Percentiles rank a stretch among this genome's conserved stretches.
Conservation (phyloP, 2,888 invertebrate species). For the Coenonympha glycerion region DNA sequence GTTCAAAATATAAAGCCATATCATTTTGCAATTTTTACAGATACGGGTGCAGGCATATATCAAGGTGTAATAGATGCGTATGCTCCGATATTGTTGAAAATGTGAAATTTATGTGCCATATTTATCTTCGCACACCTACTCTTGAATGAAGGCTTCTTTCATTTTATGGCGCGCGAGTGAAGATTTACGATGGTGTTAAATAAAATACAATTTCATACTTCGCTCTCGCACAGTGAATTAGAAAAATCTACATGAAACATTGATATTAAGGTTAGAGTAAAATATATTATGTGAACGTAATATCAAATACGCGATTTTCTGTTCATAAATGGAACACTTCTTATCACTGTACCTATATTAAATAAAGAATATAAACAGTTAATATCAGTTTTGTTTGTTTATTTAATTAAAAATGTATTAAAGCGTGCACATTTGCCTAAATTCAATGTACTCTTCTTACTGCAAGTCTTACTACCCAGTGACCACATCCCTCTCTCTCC, state of each 20-base stretch:
- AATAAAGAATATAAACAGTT: no score
- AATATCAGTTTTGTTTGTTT: no score
- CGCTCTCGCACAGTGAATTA: slow-evolving; percentile 53
- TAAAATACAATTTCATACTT: slow-evolving; percentile 68
- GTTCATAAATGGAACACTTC: no score
- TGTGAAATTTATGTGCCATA: slow-evolving; percentile 50
- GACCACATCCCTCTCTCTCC: no score
- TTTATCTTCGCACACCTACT: slow-evolving; percentile 41
- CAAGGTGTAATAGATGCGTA: slow-evolving; percentile 30
- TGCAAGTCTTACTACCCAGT: no score
- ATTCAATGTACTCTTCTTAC: no score
- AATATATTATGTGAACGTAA: neutral
- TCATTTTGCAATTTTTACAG: slow-evolving; percentile 13
- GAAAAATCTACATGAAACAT: slow-evolving; percentile 56
- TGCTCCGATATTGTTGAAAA: slow-evolving; percentile 42
- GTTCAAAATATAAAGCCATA: slow-evolving; percentile 4
- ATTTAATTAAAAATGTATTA: no score
- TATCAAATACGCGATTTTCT: neutral
- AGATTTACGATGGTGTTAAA: slow-evolving; percentile 68
- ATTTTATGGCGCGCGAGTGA: slow-evolving; percentile 50
- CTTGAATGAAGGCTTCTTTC: slow-evolving; percentile 49
- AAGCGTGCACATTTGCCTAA: no score
- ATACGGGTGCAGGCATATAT: slow-evolving; percentile 18
- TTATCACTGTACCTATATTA: no score
- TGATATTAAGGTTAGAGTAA: neutral